Conservation (phyloP, 2,888 invertebrate species). For the Macrostomum cliftonense region DNA sequence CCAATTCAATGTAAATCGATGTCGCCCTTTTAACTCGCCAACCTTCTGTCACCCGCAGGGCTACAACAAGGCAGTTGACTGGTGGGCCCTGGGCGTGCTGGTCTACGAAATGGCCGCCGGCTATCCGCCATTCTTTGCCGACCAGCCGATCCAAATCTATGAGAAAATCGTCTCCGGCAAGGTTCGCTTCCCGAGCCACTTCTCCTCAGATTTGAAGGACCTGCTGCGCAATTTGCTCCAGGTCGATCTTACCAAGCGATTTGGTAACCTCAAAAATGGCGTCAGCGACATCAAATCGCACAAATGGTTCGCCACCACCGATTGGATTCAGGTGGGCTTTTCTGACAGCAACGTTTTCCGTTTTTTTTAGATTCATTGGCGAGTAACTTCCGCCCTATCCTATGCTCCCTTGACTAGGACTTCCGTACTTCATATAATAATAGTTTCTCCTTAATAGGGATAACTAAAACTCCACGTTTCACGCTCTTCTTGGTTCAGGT, state of each 20-base stretch:
- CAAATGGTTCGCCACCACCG: slow-evolving; percentile 94
- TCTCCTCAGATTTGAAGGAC: slow-evolving; percentile 92
- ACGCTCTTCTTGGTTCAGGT: no score
- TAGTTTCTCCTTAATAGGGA: no score
- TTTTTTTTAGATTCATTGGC: no score
- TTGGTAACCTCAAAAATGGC: slow-evolving; percentile 93
- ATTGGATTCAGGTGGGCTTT: slow-evolving; percentile 51
- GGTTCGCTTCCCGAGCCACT: slow-evolving; percentile 90
- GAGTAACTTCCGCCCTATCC: no score
- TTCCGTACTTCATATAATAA: no score
- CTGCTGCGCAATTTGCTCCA: slow-evolving; percentile 66
- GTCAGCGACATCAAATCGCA: slow-evolving; percentile 98
- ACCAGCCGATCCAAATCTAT: slow-evolving; percentile 98
- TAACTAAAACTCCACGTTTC: no score
- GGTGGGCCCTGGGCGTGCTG: slow-evolving; percentile 72
- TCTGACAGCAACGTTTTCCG: no score
- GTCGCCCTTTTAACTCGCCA: neutral
- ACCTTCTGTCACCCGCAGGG: slow-evolving; percentile 31
- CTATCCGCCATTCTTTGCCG: slow-evolving; percentile 98
- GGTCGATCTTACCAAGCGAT: slow-evolving; percentile 85
- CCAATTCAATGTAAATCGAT: no score
- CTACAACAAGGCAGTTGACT: slow-evolving; percentile 98
- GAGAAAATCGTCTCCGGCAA: slow-evolving; percentile 99
- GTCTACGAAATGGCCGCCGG: slow-evolving; percentile 46
- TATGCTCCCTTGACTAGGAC: no score